Base-by-base conservation (phyloP, 1,140 invertebrate species). In the Venturia canescens region DNA sequence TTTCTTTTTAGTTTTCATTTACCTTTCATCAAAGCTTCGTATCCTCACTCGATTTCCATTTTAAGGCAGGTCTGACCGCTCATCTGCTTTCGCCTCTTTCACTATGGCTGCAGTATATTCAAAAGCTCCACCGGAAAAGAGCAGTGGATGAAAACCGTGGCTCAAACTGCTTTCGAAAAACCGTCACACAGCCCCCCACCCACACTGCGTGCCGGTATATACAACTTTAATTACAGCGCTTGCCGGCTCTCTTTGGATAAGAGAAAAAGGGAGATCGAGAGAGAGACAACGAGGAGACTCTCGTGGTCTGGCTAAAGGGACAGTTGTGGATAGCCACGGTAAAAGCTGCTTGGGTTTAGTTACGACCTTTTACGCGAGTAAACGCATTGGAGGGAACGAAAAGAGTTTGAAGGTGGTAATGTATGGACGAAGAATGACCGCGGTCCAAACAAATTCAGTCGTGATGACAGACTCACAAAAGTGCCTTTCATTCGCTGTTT, bases 161-260 rank as follows among this genome's bases (percentile, higher is more conserved):
- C 75, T 31, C 29, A 63, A 77, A 77, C 75, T 77, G 29, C 31
- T 66, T 77, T 77, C 75, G n/a, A 63, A 77, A 77, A 77, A 77
- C 57, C 75, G 57, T 34, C 72, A 66, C 75, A 44, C 57, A 26
- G 75, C 27, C 29, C n/a, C 31, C 50, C 50, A 3, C 48, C 18
- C 21, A 63, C 16, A 63, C 60, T 7, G 23, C n/a, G n/a, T n/a
- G 23, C n/a, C 60, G 60, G 29, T 60, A 38, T 60, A 44, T 63
- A 66, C 75, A 60, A 66, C 75, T 77, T 77, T 77, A 77, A 77
- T 77, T 77, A 77, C 75, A 63, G 31, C 57, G 57, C 57, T 66
- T 31, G 75, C 44, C 9, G 18, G 16, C 11, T 63, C 1, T 27
- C 60, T 63, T 23, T 0, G 23, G 11, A 21, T 23, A 15, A 63